phyloP scores from a whole-genome alignment of 2,888 invertebrate genomes.

The Xylota sylvarum region DNA sequence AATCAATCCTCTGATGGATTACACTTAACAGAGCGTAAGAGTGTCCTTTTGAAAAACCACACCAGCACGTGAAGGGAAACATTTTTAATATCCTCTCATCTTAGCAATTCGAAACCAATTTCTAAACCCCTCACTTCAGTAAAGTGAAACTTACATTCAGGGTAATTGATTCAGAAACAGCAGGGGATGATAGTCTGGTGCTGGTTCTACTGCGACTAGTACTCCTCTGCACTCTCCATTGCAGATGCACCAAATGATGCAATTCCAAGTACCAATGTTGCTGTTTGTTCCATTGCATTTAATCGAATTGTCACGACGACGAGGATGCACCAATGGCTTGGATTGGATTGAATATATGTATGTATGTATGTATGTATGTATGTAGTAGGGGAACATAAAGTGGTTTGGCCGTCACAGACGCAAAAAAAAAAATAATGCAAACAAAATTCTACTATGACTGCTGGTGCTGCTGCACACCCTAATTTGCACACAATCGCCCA shows the following conservation, averaged over 20 bases:
- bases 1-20: not conserved
- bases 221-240: conserved; percentile 25
- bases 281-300: conserved; percentile 62
- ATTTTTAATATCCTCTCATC: conserved; percentile 36
- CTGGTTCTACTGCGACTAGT: too few relatives aligned
- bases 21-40: not conserved
- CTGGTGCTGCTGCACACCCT: conserved; percentile 51
- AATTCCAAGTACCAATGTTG: conserved; percentile 59
- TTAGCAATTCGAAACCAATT: conserved; percentile 33
- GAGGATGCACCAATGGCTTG: conserved; percentile 45
- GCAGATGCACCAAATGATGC: conserved; percentile 65
- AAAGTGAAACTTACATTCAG: conserved; percentile 43
- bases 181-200: conserved; percentile 20
- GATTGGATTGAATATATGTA: conserved; percentile 49
- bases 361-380: too few relatives aligned
- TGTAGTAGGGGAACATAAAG: conserved; percentile 35
- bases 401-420: conserved; percentile 52
- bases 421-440: conserved; percentile 18
- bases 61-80: not conserved
- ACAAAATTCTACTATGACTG: conserved; percentile 28
- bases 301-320: conserved; percentile 71
- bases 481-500: conserved; percentile 75
- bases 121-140: conserved; percentile 41
- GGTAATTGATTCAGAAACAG: conserved; percentile 64
- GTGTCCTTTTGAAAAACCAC: not conserved